phyloP scores from a whole-genome alignment of 1,140 invertebrate species.

The Pseudomyrmex flavicornis region DNA sequence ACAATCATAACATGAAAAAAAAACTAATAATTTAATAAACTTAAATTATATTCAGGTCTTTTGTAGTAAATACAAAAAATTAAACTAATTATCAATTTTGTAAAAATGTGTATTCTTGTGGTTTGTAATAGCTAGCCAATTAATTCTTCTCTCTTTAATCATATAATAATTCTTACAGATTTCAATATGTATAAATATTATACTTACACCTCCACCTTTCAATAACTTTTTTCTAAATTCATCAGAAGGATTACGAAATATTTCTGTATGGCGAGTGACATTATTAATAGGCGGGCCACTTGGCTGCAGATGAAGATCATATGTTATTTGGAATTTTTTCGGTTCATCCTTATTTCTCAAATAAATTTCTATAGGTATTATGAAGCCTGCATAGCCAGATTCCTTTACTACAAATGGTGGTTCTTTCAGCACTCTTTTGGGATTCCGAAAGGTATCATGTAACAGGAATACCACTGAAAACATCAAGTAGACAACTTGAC shows the following conservation, averaged over 20 bases:
- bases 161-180: background rate
- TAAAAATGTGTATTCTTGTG: too few relatives aligned
- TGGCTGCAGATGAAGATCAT: constrained; percentile 93
- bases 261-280: constrained; percentile 90
- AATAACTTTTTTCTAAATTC: constrained; percentile 95
- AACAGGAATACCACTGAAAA: constrained; percentile 93
- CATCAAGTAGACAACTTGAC: background rate
- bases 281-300: constrained; percentile 89
- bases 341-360: constrained; percentile 96
- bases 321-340: constrained; percentile 93
- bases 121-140: too few relatives aligned
- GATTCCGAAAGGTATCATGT: constrained; percentile 96
- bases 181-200: constrained; percentile 29
- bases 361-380: constrained; percentile 95
- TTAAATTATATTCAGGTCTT: too few relatives aligned
- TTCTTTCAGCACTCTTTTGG: constrained; percentile 94
- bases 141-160: too few relatives aligned
- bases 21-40: too few relatives aligned
- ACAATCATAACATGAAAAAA: too few relatives aligned
- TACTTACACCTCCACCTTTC: constrained; percentile 92
- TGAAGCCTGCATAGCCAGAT: constrained; percentile 97
- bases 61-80: too few relatives aligned
- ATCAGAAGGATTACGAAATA: constrained; percentile 93
- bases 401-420: constrained; percentile 96
- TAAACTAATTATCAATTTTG: too few relatives aligned